A percentile compares a stretch with the other conserved stretches of the same genome.
Conservation (phyloP, 2,888 invertebrate genomes). For the Pristionchus entomophagus region DNA sequence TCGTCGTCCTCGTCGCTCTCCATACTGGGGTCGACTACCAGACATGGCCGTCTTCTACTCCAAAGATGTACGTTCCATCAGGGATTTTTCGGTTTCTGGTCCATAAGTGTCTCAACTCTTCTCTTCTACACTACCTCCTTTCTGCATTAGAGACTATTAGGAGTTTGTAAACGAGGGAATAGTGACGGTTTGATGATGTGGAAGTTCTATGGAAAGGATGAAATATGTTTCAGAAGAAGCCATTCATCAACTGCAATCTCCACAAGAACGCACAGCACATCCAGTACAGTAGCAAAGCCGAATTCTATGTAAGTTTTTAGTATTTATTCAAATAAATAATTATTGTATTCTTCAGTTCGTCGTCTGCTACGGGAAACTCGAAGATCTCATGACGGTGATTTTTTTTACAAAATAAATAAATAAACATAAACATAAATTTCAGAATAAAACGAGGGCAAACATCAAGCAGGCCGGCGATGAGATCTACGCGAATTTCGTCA, state of each 20-base stretch:
- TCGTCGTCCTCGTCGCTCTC: neutral
- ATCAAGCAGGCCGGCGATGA: neutral
- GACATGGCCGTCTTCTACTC: constrained; percentile 31
- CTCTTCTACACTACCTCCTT: no score
- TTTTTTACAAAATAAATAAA: neutral
- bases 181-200: no score
- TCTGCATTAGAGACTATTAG: no score
- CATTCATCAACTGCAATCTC: neutral
- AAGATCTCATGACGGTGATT: neutral
- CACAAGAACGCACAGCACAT: neutral
- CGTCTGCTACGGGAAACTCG: neutral
- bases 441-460: neutral
- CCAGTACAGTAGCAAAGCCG: neutral
- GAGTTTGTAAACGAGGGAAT: no score
- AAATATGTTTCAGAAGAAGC: neutral
- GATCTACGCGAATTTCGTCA: neutral
- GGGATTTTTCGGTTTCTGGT: no score
- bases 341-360: neutral
- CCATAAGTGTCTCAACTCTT: no score
- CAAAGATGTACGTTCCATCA: neutral
- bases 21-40: neutral
- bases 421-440: no score
- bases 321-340: neutral
- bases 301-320: neutral
- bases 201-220: no score